phyloP scores from a whole-genome alignment of 2,113 vertebrate species.

The Protobothrops mucrosquamatus region DNA sequence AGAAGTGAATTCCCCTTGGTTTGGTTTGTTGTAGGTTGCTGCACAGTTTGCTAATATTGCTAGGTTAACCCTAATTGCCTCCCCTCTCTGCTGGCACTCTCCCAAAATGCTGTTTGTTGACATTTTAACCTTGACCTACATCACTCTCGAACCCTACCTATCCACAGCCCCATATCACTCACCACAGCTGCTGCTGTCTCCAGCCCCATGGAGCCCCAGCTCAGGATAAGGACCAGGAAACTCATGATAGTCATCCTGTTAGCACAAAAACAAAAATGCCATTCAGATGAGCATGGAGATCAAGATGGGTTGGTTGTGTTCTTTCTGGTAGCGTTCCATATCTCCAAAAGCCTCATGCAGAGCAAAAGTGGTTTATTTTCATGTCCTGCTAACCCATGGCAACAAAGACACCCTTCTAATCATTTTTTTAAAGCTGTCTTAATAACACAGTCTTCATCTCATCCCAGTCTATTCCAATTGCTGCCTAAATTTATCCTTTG shows the following conservation, averaged over 20 bases:
- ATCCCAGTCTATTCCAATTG: background rate
- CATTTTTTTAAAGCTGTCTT: background rate
- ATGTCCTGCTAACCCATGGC: background rate
- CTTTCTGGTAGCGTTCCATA: background rate
- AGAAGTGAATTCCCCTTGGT: background rate
- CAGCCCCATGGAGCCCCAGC: slow-evolving; percentile 88
- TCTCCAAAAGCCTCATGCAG: background rate
- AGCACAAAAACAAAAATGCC: background rate
- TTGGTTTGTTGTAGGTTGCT: background rate
- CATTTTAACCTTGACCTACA: background rate
- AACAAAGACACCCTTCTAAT: background rate
- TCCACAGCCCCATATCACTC: slow-evolving; percentile 58
- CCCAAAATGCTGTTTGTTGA: background rate
- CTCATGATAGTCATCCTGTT: slow-evolving; percentile 85
- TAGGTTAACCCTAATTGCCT: background rate
- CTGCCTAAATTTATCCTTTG: background rate
- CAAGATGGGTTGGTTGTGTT: background rate
- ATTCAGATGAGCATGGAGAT: background rate
- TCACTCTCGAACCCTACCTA: background rate
- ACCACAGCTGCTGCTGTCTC: slow-evolving; percentile 88
- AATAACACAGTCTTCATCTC: background rate
- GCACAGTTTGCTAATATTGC: background rate
- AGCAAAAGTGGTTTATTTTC: background rate
- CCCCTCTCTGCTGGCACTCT: background rate
- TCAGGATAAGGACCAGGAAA: slow-evolving; percentile 84